phyloP scores from a whole-genome alignment of 1,140 invertebrate genomes.

The Leptopilina boulardi region DNA sequence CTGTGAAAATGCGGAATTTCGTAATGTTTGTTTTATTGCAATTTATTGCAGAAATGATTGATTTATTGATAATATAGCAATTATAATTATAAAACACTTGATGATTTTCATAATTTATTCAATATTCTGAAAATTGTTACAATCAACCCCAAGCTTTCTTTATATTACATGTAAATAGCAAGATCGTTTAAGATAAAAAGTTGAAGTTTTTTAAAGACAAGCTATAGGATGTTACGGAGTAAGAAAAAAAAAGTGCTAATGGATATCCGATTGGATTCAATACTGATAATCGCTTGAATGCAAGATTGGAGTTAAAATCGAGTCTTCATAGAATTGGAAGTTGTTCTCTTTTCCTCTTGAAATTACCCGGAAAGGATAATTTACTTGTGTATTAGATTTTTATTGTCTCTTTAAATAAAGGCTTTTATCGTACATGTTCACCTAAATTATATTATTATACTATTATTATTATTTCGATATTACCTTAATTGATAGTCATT shows the following conservation, averaged over 20 bases:
- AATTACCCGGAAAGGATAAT: background rate
- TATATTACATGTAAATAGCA: too few species aligned
- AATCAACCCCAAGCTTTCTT: background rate
- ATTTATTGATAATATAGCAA: too few species aligned
- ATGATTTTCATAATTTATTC: too few species aligned
- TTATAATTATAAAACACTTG: too few species aligned
- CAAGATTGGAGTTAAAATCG: constrained; percentile 5
- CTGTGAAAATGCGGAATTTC: too few species aligned
- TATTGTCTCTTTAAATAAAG: background rate
- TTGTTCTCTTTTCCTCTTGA: background rate
- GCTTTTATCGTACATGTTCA: too few species aligned
- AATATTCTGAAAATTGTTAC: background rate
- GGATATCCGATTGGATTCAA: constrained; percentile 15
- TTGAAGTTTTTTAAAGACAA: constrained; percentile 8
- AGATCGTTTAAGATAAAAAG: background rate
- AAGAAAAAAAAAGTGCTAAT: constrained; percentile 14
- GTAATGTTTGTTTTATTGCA: too few species aligned
- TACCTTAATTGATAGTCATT: too few species aligned
- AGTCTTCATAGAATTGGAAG: background rate
- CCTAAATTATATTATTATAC: too few species aligned
- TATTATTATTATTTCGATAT: too few species aligned
- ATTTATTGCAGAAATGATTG: too few species aligned
- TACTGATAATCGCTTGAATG: constrained; percentile 12
- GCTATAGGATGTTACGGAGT: background rate
- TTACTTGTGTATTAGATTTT: background rate